A percentile compares a stretch with the other conserved stretches of the same genome.
phyloP scores from a whole-genome alignment of 2,797 vertebrate species.

The Thunnus albacares region DNA sequence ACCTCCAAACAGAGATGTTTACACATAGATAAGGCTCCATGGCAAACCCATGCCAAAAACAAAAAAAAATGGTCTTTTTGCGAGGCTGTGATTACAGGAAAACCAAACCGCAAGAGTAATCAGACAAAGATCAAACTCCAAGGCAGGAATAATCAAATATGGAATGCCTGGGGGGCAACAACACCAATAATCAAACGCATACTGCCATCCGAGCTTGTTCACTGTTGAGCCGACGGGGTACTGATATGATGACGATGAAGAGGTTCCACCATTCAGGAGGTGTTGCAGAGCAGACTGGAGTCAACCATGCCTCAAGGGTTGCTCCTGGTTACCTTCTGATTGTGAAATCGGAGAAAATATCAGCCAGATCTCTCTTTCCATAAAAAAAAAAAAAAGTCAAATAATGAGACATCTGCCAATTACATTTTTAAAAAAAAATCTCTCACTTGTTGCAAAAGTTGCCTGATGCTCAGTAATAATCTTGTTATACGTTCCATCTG shows the following conservation, averaged over 20 bases:
- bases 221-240: conserved; percentile 26
- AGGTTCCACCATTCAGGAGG: conserved; percentile 36
- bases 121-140: conserved; percentile 64
- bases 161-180: conserved; percentile 50
- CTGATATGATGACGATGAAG: conserved; percentile 52
- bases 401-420: conserved; percentile 52
- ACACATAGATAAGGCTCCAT: conserved; percentile 68
- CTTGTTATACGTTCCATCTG: conserved; percentile 53
- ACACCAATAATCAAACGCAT: conserved; percentile 57
- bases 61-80: conserved; percentile 52
- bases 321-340: conserved; percentile 45
- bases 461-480: conserved; percentile 38
- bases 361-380: conserved; percentile 11
- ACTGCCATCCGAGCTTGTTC: conserved; percentile 41
- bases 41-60: conserved; percentile 54
- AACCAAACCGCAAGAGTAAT: conserved; percentile 62
- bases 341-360: conserved; percentile 29
- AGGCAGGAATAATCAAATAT: conserved; percentile 69
- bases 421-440: conserved; percentile 23
- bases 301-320: conserved; percentile 51
- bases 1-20: conserved; percentile 75
- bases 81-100: conserved; percentile 50
- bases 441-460: conserved; percentile 16
- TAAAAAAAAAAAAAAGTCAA: neutral
- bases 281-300: conserved; percentile 11